Evolutionary conservation across 2,888 invertebrate species (phyloP).

Genomic region (Caenorhabditis angaria): DNA sequence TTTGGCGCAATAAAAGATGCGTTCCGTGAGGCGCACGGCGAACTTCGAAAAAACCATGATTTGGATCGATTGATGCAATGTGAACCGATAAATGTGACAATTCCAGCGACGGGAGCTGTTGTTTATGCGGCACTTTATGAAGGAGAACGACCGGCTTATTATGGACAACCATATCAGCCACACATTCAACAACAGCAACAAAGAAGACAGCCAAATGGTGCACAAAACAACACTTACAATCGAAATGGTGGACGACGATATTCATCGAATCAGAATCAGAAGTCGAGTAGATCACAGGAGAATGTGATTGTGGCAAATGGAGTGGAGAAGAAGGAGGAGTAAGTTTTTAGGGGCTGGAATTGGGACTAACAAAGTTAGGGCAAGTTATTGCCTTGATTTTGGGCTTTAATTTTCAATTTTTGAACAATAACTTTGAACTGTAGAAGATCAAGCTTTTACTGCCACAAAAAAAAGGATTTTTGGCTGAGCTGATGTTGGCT

Average conservation of each 20-base stretch:
- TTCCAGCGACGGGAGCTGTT: conserved; percentile 32
- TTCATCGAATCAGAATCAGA: not conserved
- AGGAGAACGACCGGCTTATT: conserved; percentile 33
- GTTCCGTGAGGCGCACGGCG: conserved; percentile 53
- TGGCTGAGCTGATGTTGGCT: too few species aligned
- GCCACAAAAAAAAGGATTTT: too few species aligned
- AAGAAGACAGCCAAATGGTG: not conserved
- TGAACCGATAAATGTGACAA: conserved; percentile 50
- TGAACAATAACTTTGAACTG: too few species aligned
- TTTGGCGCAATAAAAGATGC: conserved; percentile 80
- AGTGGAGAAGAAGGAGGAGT: not conserved
- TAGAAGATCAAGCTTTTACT: too few species aligned
- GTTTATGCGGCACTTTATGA: conserved; percentile 37
- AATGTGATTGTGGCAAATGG: not conserved
- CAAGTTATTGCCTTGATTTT: too few species aligned
- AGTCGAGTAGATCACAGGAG: not conserved
- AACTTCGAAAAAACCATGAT: conserved; percentile 53
- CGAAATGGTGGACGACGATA: conserved; percentile 5
- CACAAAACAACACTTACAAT: not conserved
- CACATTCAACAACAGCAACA: not conserved
- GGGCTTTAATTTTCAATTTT: too few species aligned
- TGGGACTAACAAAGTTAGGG: not conserved
- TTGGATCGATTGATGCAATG: conserved; percentile 50
- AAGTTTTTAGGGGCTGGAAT: too few species aligned
- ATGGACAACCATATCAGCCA: not conserved